A percentile compares a stretch with the other conserved stretches of the same genome.
These are phyloP conservation scores for Arrhopalites spinosus DNA, from an alignment of 2,888 invertebrate genomes.

Conservation along the genomic window DNA sequence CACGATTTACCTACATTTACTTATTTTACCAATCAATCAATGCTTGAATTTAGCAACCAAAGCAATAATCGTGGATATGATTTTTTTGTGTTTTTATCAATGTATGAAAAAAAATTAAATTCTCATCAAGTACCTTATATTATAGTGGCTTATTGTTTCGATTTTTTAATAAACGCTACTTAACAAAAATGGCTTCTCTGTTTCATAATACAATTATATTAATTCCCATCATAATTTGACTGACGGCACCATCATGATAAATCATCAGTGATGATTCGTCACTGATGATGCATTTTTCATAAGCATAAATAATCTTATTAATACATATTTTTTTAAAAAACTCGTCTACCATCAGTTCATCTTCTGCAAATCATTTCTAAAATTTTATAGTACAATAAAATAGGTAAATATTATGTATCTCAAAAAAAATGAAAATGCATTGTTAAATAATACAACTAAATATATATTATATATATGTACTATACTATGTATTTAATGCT, in stretches of 20 bases:
- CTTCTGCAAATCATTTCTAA: too few relatives aligned
- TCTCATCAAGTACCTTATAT: conserved; percentile 27
- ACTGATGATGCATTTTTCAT: too few relatives aligned
- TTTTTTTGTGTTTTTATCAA: conserved; percentile 18
- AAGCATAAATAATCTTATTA: too few relatives aligned
- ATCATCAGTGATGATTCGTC: too few relatives aligned
- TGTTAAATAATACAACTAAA: neutral
- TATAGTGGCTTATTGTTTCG: conserved; percentile 1
- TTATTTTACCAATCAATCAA: neutral
- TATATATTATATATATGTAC: conserved; percentile 1
- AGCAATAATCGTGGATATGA: conserved; percentile 20
- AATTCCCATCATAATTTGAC: too few relatives aligned
- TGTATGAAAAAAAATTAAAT: conserved; percentile 4
- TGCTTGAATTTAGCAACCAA: conserved; percentile 20
- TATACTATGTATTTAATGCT: neutral
- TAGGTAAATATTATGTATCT: too few relatives aligned
- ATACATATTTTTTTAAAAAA: too few relatives aligned
- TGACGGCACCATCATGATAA: too few relatives aligned
- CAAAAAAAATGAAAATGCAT: too few relatives aligned
- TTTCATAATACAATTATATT: too few relatives aligned
- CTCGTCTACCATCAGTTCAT: too few relatives aligned
- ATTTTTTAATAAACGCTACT: neutral
- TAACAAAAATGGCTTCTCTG: neutral
- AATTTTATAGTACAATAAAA: too few relatives aligned
- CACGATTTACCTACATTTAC: conserved; percentile 13